These are phyloP conservation scores for Agrilus planipennis DNA, from an alignment of 1,140 invertebrate genomes.

Conservation along the genomic window DNA sequence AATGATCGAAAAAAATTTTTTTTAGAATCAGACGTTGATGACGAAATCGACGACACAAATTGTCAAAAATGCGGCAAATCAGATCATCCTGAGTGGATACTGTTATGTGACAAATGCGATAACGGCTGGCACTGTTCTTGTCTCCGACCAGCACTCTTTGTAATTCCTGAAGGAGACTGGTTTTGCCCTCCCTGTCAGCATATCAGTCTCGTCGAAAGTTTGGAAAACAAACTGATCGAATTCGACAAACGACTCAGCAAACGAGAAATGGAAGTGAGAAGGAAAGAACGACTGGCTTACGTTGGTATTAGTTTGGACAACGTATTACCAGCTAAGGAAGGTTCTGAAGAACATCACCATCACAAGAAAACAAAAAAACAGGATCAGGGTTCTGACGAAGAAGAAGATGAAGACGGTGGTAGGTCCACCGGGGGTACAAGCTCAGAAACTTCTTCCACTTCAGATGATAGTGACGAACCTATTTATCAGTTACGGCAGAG, in stretches of 20 bases:
- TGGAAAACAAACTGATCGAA: constrained; percentile 47
- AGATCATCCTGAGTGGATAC: constrained; percentile 91
- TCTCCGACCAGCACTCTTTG: constrained; percentile 74
- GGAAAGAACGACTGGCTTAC: constrained; percentile 60
- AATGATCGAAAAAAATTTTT: no score
- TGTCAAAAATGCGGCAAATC: constrained; percentile 79
- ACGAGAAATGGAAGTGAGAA: constrained; percentile 43
- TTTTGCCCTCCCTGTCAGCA: constrained; percentile 93
- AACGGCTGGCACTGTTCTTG: constrained; percentile 91
- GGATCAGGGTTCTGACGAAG: constrained; percentile 25
- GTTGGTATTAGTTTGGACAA: constrained; percentile 70
- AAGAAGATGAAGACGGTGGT: constrained; percentile 13
- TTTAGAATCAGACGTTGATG: constrained; percentile 44
- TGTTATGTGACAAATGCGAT: constrained; percentile 90
- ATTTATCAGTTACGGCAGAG: constrained; percentile 72
- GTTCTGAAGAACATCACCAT: constrained; percentile 21
- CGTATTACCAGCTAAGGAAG: constrained; percentile 42
- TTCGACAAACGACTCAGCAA: constrained; percentile 41
- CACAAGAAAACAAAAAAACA: constrained; percentile 30
- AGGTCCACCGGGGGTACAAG: constrained; percentile 24
- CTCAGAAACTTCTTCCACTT: constrained; percentile 13
- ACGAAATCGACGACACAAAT: constrained; percentile 55
- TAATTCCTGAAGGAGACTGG: constrained; percentile 95
- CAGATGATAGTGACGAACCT: constrained; percentile 50
- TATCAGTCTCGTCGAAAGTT: constrained; percentile 55